phyloP scores from a whole-genome alignment of 2,888 invertebrate genomes.

The Encarsia formosa region DNA sequence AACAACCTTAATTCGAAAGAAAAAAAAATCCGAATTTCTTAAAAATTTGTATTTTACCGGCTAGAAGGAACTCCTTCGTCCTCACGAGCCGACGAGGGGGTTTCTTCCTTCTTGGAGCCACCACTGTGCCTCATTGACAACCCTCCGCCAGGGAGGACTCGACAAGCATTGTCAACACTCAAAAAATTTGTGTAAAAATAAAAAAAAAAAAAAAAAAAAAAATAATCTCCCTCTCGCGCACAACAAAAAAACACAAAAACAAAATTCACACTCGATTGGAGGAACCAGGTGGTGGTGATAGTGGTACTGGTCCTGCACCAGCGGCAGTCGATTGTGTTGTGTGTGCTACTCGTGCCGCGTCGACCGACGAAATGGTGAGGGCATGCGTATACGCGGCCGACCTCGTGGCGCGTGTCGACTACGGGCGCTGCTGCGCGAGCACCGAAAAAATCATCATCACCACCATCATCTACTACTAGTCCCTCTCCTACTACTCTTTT shows the following conservation, averaged over 20 bases:
- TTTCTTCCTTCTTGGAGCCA: conserved; percentile 22
- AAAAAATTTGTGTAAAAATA: too few relatives aligned
- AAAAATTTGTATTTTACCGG: too few relatives aligned
- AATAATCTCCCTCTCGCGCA: not conserved
- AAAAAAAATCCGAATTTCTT: too few relatives aligned
- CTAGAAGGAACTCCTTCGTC: not conserved
- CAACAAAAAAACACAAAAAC: too few relatives aligned
- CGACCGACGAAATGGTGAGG: conserved; percentile 25
- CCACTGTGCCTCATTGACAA: conserved; percentile 11
- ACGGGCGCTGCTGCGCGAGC: not conserved
- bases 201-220: too few relatives aligned
- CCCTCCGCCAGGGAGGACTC: not conserved
- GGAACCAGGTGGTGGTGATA: not conserved
- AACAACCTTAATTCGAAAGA: too few relatives aligned
- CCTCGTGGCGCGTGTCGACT: not conserved
- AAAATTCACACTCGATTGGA: not conserved
- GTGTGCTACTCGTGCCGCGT: conserved; percentile 23
- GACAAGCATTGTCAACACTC: not conserved
- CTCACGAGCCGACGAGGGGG: conserved; percentile 25
- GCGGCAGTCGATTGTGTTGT: too few relatives aligned
- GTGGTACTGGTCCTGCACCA: not conserved
- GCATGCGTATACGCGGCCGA: conserved; percentile 14
- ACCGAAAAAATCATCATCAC: too few relatives aligned
- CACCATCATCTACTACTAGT: too few relatives aligned
- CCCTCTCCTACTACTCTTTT: too few relatives aligned